A percentile compares a stretch with the other conserved stretches of the same genome.
phyloP scores from a whole-genome alignment of 1,140 invertebrate species.

The Atta cephalotes region DNA sequence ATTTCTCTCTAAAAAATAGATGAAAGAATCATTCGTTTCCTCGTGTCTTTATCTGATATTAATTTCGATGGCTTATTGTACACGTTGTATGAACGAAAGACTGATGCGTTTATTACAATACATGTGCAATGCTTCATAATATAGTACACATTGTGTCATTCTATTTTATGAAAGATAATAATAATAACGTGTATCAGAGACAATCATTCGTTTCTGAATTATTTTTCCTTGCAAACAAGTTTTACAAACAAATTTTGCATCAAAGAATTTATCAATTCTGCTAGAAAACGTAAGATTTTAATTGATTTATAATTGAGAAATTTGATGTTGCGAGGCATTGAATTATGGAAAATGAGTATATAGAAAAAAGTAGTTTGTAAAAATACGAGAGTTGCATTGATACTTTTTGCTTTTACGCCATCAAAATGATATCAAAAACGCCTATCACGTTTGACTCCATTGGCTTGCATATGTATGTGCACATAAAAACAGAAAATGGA shows the following conservation, averaged over 20 bases:
- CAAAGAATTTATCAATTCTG: not conserved
- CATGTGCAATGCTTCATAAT: no score
- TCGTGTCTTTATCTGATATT: not conserved
- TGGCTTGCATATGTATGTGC: not conserved
- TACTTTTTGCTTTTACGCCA: conserved; percentile 12
- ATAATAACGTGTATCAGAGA: not conserved
- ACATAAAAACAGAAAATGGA: not conserved
- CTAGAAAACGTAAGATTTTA: not conserved
- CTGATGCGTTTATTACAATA: not conserved
- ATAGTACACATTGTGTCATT: not conserved
- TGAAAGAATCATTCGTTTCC: conserved; percentile 1
- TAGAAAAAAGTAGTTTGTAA: not conserved
- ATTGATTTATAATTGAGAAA: conserved; percentile 4
- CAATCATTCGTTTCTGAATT: not conserved
- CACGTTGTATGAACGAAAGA: not conserved
- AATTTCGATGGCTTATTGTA: conserved; percentile 8
- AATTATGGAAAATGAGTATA: conserved; percentile 16
- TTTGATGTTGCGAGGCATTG: not conserved
- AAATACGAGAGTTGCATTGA: not conserved
- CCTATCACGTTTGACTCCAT: not conserved
- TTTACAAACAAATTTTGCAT: not conserved
- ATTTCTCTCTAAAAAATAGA: conserved; percentile 16
- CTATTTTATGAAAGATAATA: not conserved
- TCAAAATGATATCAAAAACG: conserved; percentile 26
- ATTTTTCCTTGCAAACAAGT: no score